These are phyloP conservation scores for Osmoderma eremita DNA, from an alignment of 2,888 invertebrate genomes.

Conservation along the genomic window DNA sequence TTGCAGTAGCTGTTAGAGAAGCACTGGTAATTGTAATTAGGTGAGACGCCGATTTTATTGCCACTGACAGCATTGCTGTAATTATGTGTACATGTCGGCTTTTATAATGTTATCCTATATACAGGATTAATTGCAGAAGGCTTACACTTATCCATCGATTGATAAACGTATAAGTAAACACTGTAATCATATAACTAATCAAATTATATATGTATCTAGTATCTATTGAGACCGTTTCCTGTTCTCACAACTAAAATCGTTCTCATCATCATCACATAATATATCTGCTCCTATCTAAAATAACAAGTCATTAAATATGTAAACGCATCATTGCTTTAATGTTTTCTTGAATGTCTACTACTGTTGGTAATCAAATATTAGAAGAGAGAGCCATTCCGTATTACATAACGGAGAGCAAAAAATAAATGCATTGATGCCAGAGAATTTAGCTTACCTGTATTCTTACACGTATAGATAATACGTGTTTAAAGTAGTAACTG, in stretches of 20 bases:
- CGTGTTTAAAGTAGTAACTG: slow-evolving; percentile 16
- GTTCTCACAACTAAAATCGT: background rate
- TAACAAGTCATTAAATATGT: slow-evolving; percentile 8
- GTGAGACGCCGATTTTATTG: no score
- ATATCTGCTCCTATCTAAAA: background rate
- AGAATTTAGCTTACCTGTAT: background rate
- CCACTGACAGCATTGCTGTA: no score
- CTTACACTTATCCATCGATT: no score
- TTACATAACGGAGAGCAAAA: slow-evolving; percentile 16
- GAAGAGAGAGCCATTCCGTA: background rate
- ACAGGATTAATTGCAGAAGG: no score
- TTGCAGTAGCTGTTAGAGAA: no score
- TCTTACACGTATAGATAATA: background rate
- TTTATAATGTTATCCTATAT: no score
- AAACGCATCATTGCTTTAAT: background rate
- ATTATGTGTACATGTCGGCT: no score
- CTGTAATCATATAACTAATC: no score
- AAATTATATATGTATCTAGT: background rate
- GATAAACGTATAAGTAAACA: no score
- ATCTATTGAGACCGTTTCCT: background rate
- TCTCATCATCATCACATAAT: background rate
- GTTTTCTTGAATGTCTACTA: background rate
- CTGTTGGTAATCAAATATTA: background rate
- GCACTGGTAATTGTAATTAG: no score
- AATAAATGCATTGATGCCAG: background rate